Evolutionary conservation across 2,797 vertebrate species (phyloP).

Genomic region (Mus caroli): DNA sequence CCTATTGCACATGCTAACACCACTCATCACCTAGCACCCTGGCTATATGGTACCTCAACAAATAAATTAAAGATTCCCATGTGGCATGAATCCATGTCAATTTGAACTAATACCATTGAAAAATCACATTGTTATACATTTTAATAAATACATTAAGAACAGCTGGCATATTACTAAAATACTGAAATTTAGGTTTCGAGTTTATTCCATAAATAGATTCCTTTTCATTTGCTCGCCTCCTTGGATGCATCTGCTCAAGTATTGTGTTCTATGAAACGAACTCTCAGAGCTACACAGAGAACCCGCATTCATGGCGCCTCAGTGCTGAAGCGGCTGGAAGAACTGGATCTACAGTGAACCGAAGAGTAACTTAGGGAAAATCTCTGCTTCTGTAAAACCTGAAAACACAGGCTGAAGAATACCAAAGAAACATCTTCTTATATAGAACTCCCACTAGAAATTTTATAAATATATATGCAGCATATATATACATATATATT

Average conservation of each 20-base stretch:
- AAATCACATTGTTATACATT: constrained; percentile 84
- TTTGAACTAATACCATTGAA: constrained; percentile 81
- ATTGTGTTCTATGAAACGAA: constrained; percentile 66
- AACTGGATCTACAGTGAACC: constrained; percentile 81
- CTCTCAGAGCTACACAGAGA: constrained; percentile 65
- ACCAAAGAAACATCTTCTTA: constrained; percentile 74
- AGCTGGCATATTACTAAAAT: constrained; percentile 82
- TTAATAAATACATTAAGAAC: constrained; percentile 88
- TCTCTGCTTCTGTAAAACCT: constrained; percentile 64
- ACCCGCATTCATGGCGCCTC: constrained; percentile 73
- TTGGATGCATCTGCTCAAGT: constrained; percentile 82
- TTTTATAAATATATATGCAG: constrained; percentile 80
- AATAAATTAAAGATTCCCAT: constrained; percentile 90
- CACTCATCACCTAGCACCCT: constrained; percentile 88
- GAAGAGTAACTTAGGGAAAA: constrained; percentile 76
- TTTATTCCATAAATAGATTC: constrained; percentile 76
- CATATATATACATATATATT: constrained; percentile 64
- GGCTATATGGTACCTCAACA: constrained; percentile 88
- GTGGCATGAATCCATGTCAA: constrained; percentile 86
- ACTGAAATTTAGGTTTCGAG: constrained; percentile 73
- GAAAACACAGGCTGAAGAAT: constrained; percentile 70
- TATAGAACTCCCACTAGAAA: constrained; percentile 71
- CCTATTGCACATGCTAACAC: constrained; percentile 89
- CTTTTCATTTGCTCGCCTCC: constrained; percentile 75
- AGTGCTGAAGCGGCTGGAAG: constrained; percentile 75